A percentile compares a stretch with the other conserved stretches of the same genome.
Evolutionary conservation across 2,797 vertebrate species (phyloP).

Genomic region (Threskiornis aethiopicus): DNA sequence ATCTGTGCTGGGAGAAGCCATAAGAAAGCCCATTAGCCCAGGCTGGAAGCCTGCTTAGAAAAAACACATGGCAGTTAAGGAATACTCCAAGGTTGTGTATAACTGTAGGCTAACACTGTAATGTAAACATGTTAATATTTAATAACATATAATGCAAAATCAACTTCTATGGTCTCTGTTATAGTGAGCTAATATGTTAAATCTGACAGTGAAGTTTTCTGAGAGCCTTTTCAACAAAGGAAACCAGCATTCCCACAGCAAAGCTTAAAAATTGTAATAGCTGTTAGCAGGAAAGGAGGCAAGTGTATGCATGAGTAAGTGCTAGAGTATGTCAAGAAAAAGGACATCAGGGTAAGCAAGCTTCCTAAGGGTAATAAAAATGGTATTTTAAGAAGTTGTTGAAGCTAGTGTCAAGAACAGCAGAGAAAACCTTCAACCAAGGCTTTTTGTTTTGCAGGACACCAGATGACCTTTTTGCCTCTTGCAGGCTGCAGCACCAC

Average conservation of each 20-base stretch:
- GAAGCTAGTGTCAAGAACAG: neutral
- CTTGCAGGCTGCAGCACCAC: neutral
- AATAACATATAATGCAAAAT: neutral
- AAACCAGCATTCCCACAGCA: neutral
- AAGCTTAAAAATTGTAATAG: neutral
- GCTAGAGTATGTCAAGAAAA: neutral
- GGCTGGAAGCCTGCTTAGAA: neutral
- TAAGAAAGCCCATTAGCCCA: neutral
- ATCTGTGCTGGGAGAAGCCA: neutral
- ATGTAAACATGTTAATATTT: conserved; percentile 1
- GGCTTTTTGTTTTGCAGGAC: neutral
- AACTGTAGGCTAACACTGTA: neutral
- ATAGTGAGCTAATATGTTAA: neutral
- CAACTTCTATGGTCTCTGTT: neutral
- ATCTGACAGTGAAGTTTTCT: neutral
- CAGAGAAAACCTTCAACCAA: neutral
- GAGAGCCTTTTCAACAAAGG: neutral
- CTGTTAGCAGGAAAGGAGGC: neutral
- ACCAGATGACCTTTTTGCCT: rapidly evolving
- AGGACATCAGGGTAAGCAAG: neutral
- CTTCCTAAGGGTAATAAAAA: neutral
- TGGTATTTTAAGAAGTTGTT: neutral
- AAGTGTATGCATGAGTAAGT: neutral
- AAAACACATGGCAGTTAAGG: neutral
- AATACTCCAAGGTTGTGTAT: neutral